Base-by-base conservation (phyloP, 2,797 vertebrate genomes). In the Peromyscus eremicus region DNA sequence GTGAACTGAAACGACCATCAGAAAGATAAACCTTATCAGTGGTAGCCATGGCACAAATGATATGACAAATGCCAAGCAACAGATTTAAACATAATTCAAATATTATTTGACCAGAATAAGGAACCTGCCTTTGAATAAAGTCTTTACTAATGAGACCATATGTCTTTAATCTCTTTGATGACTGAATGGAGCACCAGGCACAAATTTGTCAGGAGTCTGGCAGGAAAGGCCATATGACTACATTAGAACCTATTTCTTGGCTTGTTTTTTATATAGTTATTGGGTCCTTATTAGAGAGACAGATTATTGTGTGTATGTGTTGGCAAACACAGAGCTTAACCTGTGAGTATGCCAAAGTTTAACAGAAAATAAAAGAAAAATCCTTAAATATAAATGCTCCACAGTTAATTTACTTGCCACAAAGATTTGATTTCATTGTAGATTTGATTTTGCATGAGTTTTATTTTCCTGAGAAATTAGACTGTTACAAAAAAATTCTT, bases 51-150 rank as follows among this genome's bases (percentile, higher is more conserved):
- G 55, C 25, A 90, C 73, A 92, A 94, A 91, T 94, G 81, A 89
- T 77, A 87, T 94, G 90, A 64, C 66, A 94, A 82, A 96, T 92
- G 87, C 97, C 79, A 93, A 81, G 70, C 83, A 94, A 95, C 10
- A 27, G 75, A 95, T 94, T 92, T 95, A 97, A 96, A 73, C 66
- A 89, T 75, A 75, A 71, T 91, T 84, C 43, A 68, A 49, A 19
- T 75, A 96, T 76, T 57, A 94, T 52, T 89, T 92, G 73, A 95
- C 92, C 95, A 95, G 83, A 60, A 97, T 76, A 93, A 17, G 77
- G 60, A 4, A 73, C 97, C 92, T 95, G 79, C 68, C 34, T 92
- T 97, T 95, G 73, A 84, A 84, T 95, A 52, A 94, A 71, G 29
- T 21, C 2, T 1, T 94, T 95, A 37, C n/a, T 86, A 55, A 95